Conservation (phyloP, 2,797 vertebrate species). For the Pristis pectinata region DNA sequence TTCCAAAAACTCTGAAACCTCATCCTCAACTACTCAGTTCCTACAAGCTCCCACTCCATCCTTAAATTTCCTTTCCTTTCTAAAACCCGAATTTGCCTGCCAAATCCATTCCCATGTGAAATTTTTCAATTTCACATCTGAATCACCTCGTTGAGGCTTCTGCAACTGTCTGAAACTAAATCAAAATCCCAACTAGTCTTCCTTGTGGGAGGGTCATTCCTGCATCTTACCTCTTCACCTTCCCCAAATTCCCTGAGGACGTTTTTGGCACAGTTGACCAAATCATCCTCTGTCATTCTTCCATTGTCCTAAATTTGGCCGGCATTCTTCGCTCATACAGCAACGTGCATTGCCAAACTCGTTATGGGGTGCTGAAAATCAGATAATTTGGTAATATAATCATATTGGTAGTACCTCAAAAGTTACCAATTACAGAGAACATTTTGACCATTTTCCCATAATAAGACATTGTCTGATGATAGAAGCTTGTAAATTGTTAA, state of each 20-base stretch:
- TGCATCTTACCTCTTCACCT: not conserved
- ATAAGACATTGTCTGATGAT: not conserved
- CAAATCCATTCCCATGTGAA: no score
- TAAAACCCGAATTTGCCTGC: no score
- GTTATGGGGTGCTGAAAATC: not conserved
- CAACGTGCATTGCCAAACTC: no score
- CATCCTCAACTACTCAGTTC: no score
- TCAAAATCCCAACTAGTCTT: not conserved
- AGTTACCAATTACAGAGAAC: not conserved
- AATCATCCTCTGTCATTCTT: not conserved
- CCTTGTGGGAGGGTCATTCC: not conserved
- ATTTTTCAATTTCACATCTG: no score
- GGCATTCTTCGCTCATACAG: not conserved
- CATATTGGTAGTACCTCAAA: no score
- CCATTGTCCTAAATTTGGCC: not conserved
- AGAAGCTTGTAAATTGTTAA: not conserved
- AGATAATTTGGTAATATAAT: not conserved
- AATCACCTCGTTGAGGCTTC: not conserved
- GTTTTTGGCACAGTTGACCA: not conserved
- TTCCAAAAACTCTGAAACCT: no score
- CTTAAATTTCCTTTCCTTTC: no score
- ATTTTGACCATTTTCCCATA: not conserved
- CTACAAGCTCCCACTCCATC: no score
- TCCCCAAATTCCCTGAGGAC: not conserved
- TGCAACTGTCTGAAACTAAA: not conserved